These are phyloP conservation scores for Trichonephila clavipes DNA, from an alignment of 1,140 invertebrate genomes.

Conservation along the genomic window DNA sequence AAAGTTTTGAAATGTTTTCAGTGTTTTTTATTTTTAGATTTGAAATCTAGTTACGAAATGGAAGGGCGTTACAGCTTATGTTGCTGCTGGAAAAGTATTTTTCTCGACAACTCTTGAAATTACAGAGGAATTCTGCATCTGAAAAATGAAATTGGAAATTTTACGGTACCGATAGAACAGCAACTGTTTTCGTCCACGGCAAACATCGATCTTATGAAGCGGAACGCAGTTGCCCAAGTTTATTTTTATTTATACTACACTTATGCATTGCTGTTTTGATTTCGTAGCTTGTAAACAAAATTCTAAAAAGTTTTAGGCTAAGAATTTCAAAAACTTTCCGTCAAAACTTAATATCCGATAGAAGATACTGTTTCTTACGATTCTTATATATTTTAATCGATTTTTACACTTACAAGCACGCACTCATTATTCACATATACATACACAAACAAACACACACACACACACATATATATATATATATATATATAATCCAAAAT, in stretches of 20 bases:
- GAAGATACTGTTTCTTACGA: no score
- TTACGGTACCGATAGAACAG: background rate
- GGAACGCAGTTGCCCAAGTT: background rate
- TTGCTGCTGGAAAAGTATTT: background rate
- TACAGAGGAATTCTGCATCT: no score
- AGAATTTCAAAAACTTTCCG: no score
- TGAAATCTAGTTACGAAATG: conserved; percentile 5
- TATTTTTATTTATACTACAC: background rate
- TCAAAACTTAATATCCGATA: no score
- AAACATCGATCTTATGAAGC: conserved; percentile 14
- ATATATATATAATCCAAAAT: no score
- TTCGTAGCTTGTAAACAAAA: background rate
- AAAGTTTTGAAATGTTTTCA: background rate
- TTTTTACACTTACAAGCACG: no score
- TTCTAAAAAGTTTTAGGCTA: no score
- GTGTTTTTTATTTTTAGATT: background rate
- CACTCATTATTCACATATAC: no score
- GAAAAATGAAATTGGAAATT: background rate
- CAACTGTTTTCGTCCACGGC: background rate
- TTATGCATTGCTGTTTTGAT: background rate
- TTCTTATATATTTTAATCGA: no score
- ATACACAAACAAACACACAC: no score
- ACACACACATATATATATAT: no score
- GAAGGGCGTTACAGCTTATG: background rate
- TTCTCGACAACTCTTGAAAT: background rate